Evolutionary conservation across 2,888 invertebrate genomes (phyloP), one percentile per base, ranked within the genome.

Genomic region (Mythimna albipuncta): DNA sequence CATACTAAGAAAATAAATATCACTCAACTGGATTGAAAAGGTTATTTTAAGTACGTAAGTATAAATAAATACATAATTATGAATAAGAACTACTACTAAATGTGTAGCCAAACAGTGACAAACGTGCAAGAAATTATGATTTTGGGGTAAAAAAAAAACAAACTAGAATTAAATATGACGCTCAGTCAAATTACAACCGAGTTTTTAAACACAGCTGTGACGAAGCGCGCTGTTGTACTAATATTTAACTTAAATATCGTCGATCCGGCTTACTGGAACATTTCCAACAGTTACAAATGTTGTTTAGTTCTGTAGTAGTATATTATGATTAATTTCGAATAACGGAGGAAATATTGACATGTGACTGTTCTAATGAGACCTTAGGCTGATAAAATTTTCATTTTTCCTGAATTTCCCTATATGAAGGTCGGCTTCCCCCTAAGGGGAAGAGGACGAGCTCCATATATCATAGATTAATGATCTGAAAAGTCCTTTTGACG

Each of bases 61-160:
- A 64, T 65, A 63, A 58, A 35, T 32, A 74, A 73, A 81, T 66
- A 70, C n/a, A 52, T 69, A 35, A 4, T 4, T 44, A 32, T 54
- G 50, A 68, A 74, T 61, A 11, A 59, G 55, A 66, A 54, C 61
- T 82, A 79, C 62, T 47, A 66, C 61, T 72, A 26, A 77, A 57
- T 47, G 82, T 85, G 85, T 77, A 77, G 63, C 61, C 66, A 86
- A 83, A 85, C 72, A 69, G 59, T 74, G 64, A 74, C 73, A 85
- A 87, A 85, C 85, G 87, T 87, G 88, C 82, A 72, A 76, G 47
- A 77, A 85, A 81, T 59, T 71, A 70, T 59, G 55, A 26, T 58
- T 75, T 75, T 38, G 4, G 9, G 61, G 54, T 13, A 13, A 47
- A 47, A 44, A 13, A 52, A 69, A 69, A 67, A 59, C 26, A 69